Base-by-base conservation (phyloP, 2,888 invertebrate species). In the Ectemnius lituratus region DNA sequence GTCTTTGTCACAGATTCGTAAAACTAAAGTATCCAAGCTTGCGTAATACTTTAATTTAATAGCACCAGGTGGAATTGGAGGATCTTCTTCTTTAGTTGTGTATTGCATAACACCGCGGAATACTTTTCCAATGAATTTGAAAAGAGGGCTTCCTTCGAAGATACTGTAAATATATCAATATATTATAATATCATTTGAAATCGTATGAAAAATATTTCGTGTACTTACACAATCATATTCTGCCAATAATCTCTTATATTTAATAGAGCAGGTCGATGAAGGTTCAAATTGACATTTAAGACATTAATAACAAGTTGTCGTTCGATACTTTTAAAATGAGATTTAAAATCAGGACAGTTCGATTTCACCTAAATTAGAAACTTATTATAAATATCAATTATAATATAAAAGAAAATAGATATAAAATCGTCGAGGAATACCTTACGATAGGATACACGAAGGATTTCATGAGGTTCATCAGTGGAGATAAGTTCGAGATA, bases 261-360 rank as follows among this genome's bases (percentile, higher is more conserved):
- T 75, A 94, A 93, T 70, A 96, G 91, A 0, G 96, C 95, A 67
- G 95, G 94, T 71, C 95, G 94, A 87, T 96, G 96, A 63, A 96
- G 92, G 47, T 94, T 91, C n/a, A 96, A 84, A 58, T 94, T 91
- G 4, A 94, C 84, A 37, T 92, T 92, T 56, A 93, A 94, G 62
- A 95, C 91, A 87, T 96, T 95, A 0, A 95, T 92, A 57, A 96
- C 95, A 63, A 96, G 89, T 0, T 95, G 95, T 76, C 95, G 95
- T 89, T 96, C 96, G 57, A 96, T 95, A 85, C 94, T 95, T 88
- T 95, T 95, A 89, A 96, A 97, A 86, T 95, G 94, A 0, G 94
- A 93, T 86, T 94, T 94, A 91, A 96, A 97, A 89, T 97, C 97
- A 0, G 96, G 96, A 88, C 97, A 97, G 84, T 94, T 94, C 0